phyloP scores from a whole-genome alignment of 2,113 vertebrate species.

The Pelobates fuscus region DNA sequence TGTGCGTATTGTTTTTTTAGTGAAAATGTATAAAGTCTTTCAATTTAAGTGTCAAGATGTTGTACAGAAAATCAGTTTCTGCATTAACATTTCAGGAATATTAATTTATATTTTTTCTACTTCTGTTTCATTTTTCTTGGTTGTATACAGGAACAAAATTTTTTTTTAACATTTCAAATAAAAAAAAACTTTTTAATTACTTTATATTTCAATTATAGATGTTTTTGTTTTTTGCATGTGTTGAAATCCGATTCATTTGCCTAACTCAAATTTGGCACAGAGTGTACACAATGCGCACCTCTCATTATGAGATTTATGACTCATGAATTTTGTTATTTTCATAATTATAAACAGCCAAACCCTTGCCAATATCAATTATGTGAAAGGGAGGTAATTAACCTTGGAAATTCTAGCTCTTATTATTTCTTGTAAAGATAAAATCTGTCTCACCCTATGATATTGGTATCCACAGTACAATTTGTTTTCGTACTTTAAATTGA shows the following conservation, averaged over 20 bases:
- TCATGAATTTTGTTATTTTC: conserved; percentile 47
- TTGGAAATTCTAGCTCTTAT: conserved; percentile 40
- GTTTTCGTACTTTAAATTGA: neutral
- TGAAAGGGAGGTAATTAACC: conserved; percentile 42
- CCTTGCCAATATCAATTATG: conserved; percentile 48
- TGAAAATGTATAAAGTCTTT: conserved; percentile 71
- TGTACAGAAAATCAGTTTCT: neutral
- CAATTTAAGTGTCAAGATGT: conserved; percentile 64
- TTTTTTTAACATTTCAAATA: neutral
- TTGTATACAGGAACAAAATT: neutral
- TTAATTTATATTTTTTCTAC: neutral
- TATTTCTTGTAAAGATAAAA: conserved; percentile 42
- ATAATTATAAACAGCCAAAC: conserved; percentile 43
- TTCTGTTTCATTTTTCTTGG: too few relatives aligned
- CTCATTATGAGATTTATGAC: conserved; percentile 49
- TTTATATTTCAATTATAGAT: conserved; percentile 35
- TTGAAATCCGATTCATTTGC: conserved; percentile 6
- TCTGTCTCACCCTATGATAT: conserved; percentile 16
- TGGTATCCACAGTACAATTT: conserved; percentile 11
- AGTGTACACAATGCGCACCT: conserved; percentile 30
- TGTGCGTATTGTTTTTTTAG: conserved; percentile 75
- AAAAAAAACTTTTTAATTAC: neutral
- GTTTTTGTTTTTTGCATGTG: conserved; percentile 35
- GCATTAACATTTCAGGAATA: neutral
- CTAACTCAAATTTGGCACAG: conserved; percentile 27